These are phyloP conservation scores for Priocnemis perturbator DNA, from an alignment of 2,888 invertebrate species.

Conservation along the genomic window DNA sequence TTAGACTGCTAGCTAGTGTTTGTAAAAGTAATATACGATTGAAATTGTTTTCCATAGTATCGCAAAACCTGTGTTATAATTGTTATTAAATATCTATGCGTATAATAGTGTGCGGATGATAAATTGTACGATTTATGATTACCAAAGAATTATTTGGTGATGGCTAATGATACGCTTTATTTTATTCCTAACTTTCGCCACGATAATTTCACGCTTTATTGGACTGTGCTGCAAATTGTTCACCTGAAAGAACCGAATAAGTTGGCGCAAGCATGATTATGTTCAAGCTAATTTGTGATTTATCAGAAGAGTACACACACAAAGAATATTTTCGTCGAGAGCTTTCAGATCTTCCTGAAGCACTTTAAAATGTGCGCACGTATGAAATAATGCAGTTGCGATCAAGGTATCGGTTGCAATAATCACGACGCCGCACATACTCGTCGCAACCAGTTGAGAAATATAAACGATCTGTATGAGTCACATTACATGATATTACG, in stretches of 20 bases:
- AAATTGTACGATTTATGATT: conserved; percentile 21
- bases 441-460: conserved; percentile 60
- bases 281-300: conserved; percentile 5
- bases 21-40: conserved; percentile 59
- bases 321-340: conserved; percentile 15
- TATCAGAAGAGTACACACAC: conserved; percentile 36
- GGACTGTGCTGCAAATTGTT: conserved; percentile 13
- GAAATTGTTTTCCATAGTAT: conserved; percentile 59
- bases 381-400: conserved; percentile 62
- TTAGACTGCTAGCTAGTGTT: conserved; percentile 58
- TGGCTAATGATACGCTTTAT: conserved; percentile 36
- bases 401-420: conserved; percentile 61
- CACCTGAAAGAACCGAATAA: conserved; percentile 15
- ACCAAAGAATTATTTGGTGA: conserved; percentile 53
- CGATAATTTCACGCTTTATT: conserved; percentile 4
- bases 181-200: conserved; percentile 27
- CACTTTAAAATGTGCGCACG: conserved; percentile 61
- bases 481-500: neutral
- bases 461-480: conserved; percentile 51
- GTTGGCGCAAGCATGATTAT: neutral
- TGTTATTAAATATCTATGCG: neutral
- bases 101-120: neutral
- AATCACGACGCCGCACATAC: conserved; percentile 55
- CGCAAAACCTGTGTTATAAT: conserved; percentile 59
- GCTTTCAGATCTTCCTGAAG: conserved; percentile 50